Conservation (phyloP, 1,140 invertebrate genomes). For the Sarcophaga bullata region DNA sequence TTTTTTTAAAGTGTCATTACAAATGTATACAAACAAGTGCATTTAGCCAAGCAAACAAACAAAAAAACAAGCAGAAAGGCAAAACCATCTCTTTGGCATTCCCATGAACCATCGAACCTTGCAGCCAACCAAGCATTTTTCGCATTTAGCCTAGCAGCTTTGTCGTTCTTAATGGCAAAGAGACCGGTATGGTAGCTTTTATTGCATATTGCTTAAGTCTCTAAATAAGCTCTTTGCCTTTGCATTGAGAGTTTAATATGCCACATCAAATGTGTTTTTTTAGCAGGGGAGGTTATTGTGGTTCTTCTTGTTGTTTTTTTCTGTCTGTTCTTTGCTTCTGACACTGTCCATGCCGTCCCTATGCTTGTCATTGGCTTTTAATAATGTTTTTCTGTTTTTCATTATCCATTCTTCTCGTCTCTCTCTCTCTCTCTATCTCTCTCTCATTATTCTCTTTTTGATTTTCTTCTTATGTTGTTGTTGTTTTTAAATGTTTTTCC, state of each 20-base stretch:
- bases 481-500: too few species aligned
- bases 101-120: not conserved
- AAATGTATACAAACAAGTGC: conserved; percentile 8
- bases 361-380: conserved; percentile 12
- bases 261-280: conserved; percentile 20
- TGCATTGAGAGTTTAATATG: not conserved
- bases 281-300: not conserved
- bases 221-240: too few species aligned
- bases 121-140: not conserved
- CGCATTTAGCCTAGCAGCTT: not conserved
- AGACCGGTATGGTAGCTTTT: too few species aligned
- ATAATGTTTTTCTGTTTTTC: not conserved
- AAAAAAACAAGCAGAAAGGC: too few species aligned
- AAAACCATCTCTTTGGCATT: too few species aligned
- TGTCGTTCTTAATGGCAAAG: not conserved
- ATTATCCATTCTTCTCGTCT: too few species aligned
- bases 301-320: not conserved
- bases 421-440: too few species aligned
- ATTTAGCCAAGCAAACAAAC: not conserved
- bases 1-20: not conserved
- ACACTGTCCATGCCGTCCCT: not conserved
- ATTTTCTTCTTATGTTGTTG: too few species aligned
- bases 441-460: too few species aligned
- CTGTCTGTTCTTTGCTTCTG: not conserved
- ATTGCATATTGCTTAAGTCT: too few species aligned